Evolutionary conservation across 1,140 invertebrate genomes (phyloP), one percentile per base, ranked within the genome.

Genomic region (Diabrotica virgifera): DNA sequence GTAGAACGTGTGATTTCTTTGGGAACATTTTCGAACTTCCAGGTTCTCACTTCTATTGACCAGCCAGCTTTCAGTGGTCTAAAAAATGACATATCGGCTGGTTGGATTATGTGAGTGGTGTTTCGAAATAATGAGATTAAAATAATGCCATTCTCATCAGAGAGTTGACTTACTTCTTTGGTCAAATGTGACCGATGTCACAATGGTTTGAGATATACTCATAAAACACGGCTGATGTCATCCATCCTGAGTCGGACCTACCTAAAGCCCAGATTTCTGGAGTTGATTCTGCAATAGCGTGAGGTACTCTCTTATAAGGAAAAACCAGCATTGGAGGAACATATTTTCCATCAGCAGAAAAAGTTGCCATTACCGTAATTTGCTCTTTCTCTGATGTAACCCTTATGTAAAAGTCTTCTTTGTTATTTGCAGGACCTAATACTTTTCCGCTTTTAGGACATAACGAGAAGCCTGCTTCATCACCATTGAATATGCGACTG

Each of bases 51-150:
- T 35, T 8, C 55, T 10, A 36, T 36, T 57, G 7, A 36, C 55
- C 55, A 57, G 10, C n/a, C 35, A 8, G 36, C 8, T 60, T 52
- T 51, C 24, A 57, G 35, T 46, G 72, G 71, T 63, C 67, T 67
- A 58, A 80, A 82, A 5, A 80, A 70, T 50, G 66, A 53, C 13
- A 82, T 76, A 65, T 80, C 77, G n/a, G 77, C 74, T 11, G 78
- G 77, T 62, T 81, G 79, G 38, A 81, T 62, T 5, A 82, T 75
- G 64, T 81, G 80, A 6, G 80, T 80, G 6, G 77, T 68, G 67
- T 80, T 81, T 0, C 79, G 78, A 6, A 70, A 72, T 7, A 82
- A 68, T n/a, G 76, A 73, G 46, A 79, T 76, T 52, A 82, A 64
- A 63, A 80, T 74, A 51, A 80, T 80, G 36, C 64, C 59, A 69